These are phyloP conservation scores for Rhea pennata DNA, from an alignment of 2,113 vertebrate genomes.

Conservation along the genomic window DNA sequence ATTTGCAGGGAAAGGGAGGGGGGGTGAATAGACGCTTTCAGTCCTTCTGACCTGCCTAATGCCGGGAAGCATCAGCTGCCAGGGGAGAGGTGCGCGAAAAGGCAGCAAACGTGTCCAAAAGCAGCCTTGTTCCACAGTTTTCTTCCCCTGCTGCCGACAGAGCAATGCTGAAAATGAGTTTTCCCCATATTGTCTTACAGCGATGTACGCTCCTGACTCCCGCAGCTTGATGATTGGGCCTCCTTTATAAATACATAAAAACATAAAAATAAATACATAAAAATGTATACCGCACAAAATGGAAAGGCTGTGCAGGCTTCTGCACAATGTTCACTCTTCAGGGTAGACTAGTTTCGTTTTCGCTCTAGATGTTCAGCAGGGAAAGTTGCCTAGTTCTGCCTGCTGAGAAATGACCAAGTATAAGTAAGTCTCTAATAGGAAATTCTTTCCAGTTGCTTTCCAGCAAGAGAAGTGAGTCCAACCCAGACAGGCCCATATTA, in stretches of 20 bases:
- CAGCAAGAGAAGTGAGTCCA: background rate
- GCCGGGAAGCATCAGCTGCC: background rate
- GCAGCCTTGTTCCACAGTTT: background rate
- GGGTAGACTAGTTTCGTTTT: accelerated
- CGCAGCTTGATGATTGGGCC: no score
- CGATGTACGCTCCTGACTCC: background rate
- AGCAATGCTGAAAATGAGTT: background rate
- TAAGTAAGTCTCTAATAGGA: background rate
- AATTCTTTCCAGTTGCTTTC: slow-evolving; percentile 38
- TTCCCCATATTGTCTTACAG: background rate
- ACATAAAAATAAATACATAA: background rate
- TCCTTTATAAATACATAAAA: background rate
- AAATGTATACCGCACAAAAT: background rate
- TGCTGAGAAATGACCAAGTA: background rate
- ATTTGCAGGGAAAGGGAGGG: background rate
- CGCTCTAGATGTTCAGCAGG: accelerated
- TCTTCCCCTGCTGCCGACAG: no score
- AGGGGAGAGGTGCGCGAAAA: background rate
- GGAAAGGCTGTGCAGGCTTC: background rate
- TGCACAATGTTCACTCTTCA: background rate
- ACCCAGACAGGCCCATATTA: background rate
- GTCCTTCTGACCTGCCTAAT: background rate
- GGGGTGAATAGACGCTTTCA: background rate
- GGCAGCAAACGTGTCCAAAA: background rate
- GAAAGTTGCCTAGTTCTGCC: background rate